A percentile compares a stretch with the other conserved stretches of the same genome.
Evolutionary conservation across 2,113 vertebrate species (phyloP).

Genomic region (Toxotes jaculatrix): DNA sequence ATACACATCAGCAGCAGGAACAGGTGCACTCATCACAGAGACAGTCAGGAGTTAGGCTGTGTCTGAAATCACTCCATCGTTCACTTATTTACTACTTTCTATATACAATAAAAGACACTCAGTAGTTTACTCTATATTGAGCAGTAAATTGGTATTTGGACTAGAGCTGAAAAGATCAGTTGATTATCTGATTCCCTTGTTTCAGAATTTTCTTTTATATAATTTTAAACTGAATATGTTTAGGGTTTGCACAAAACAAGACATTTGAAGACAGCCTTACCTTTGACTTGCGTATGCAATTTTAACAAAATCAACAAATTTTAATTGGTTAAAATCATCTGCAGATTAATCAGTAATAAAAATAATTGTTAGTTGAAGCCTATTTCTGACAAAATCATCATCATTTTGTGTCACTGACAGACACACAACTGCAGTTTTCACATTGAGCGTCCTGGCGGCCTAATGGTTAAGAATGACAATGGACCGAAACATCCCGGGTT

Average conservation of each 20-base stretch:
- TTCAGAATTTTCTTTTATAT: neutral
- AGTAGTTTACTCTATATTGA: neutral
- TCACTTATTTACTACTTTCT: slow-evolving; percentile 18
- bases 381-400: neutral
- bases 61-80: neutral
- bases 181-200: neutral
- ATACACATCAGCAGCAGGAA: slow-evolving; percentile 55
- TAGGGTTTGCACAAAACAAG: neutral
- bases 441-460: neutral
- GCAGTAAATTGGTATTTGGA: neutral
- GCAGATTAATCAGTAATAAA: neutral
- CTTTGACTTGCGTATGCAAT: no score
- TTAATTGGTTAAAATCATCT: neutral
- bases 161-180: neutral
- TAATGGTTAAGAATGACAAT: neutral
- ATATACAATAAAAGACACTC: neutral
- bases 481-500: neutral
- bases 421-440: neutral
- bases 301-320: no score
- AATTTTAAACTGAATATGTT: neutral
- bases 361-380: neutral
- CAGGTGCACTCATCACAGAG: slow-evolving; percentile 45
- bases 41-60: slow-evolving; percentile 19
- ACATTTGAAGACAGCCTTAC: neutral
- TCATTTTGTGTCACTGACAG: neutral